phyloP scores from a whole-genome alignment of 1,140 invertebrate genomes.

The Apocrypta bakeri region DNA sequence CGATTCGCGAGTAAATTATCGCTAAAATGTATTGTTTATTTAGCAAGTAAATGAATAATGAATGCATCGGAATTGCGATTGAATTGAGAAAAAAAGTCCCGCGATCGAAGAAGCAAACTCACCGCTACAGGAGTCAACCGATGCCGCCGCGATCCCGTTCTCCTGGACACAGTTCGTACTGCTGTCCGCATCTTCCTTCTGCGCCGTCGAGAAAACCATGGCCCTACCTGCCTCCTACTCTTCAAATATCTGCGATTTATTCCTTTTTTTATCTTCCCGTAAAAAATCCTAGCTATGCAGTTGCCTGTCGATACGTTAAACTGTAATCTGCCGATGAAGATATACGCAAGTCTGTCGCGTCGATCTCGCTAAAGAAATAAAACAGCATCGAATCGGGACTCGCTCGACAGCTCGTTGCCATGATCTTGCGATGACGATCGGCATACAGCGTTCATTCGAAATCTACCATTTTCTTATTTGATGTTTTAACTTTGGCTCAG shows the following conservation, averaged over 20 bases:
- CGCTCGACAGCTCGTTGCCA: slow-evolving; percentile 32
- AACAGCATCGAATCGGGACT: neutral
- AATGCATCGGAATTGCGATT: no score
- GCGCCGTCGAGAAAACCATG: slow-evolving; percentile 39
- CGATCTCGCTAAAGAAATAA: neutral
- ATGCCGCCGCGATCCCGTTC: slow-evolving; percentile 15
- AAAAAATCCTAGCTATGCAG: neutral
- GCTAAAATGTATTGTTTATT: no score
- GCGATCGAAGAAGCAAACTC: no score
- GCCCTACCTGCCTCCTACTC: neutral
- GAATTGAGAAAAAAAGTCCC: no score
- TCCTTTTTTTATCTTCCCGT: neutral
- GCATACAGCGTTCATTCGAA: slow-evolving; percentile 16
- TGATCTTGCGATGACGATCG: slow-evolving; percentile 42
- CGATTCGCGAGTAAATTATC: no score
- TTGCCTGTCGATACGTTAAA: neutral
- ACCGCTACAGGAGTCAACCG: slow-evolving; percentile 26
- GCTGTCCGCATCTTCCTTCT: slow-evolving; percentile 30
- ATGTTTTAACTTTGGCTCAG: neutral
- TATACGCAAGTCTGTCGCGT: neutral
- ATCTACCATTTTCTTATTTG: neutral
- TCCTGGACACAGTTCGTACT: slow-evolving; percentile 15
- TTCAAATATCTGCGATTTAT: neutral
- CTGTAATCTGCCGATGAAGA: neutral
- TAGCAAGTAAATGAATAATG: no score